Evolutionary conservation across 2,888 invertebrate species (phyloP).

Genomic region (Parapristionchus giblindavisi): DNA sequence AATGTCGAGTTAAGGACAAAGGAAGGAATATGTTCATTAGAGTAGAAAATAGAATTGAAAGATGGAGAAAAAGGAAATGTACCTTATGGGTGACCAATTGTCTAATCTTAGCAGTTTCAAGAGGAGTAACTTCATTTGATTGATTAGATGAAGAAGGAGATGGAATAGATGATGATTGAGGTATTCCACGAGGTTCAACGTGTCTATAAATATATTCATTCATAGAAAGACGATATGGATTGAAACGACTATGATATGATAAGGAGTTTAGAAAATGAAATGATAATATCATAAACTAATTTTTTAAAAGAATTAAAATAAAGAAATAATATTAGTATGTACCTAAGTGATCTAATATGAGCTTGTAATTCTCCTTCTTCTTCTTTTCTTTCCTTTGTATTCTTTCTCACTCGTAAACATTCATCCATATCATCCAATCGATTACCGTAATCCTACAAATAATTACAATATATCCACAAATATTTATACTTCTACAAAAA

Average conservation of each 20-base stretch:
- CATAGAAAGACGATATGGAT: too few species aligned
- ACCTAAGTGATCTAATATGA: conserved; percentile 21
- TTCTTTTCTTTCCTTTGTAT: conserved; percentile 8
- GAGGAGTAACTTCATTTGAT: conserved; percentile 38
- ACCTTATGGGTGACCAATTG: conserved; percentile 67
- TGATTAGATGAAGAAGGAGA: not conserved
- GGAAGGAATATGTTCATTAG: too few species aligned
- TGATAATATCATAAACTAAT: too few species aligned
- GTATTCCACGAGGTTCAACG: conserved; percentile 6
- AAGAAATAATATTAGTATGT: not conserved
- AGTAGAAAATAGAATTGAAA: too few species aligned
- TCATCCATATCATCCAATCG: not conserved
- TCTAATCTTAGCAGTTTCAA: conserved; percentile 59
- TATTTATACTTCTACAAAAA: too few species aligned
- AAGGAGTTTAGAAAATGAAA: too few species aligned
- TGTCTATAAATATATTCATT: conserved; percentile 2
- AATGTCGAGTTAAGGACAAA: not conserved
- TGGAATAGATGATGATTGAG: not conserved
- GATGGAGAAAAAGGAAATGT: too few species aligned
- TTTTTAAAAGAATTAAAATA: not conserved
- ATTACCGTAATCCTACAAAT: too few species aligned
- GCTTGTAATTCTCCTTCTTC: conserved; percentile 35
- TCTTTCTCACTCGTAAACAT: not conserved
- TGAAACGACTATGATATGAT: too few species aligned
- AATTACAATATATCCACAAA: too few species aligned